Evolutionary conservation across 2,113 vertebrate genomes (phyloP), one percentile per base, ranked within the genome.

Genomic region (Podilymbus podiceps): DNA sequence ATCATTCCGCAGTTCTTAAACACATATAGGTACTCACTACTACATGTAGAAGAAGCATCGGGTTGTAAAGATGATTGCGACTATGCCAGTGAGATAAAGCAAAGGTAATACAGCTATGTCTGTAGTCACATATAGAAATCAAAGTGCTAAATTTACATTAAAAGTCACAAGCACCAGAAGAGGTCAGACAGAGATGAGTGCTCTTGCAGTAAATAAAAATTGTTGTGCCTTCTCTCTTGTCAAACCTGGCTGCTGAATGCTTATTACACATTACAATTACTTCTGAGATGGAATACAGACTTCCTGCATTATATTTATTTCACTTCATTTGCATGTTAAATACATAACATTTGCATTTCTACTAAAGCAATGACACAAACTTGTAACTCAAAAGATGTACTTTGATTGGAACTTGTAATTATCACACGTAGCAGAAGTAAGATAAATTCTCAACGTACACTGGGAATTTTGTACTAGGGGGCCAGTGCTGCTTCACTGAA

Each of bases 331-430:
- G 92, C 95, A 97, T 97, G 85, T 91, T 97, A 97, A 96, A 97
- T 93, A 93, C 94, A 96, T 93, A 96, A 97, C 79, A 97, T 97
- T 97, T 97, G 93, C 96, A 97, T 97, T 97, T 96, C 95, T 96
- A 94, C 95, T 94, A 92, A 96, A 93, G 72, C 66, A 91, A 81
- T 47, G 69, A 89, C 90, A 94, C 88, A 96, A 96, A 97, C 91
- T 74, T 95, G 94, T 94, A 95, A 89, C 77, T 90, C 80, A 91
- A 95, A 96, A 97, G 88, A 96, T 95, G 81, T 90, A 92, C 90
- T 93, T 95, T 95, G 90, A 90, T 93, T 91, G 66, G 78, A 95
- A 93, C 91, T 94, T 89, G 94, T 95, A 96, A 95, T 95, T 93
- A 96, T 92, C 88, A 90, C 89, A 71, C 3, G 4, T 76, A 93